Conservation (phyloP, 2,888 invertebrate species). For the Tupiocoris notatus region DNA sequence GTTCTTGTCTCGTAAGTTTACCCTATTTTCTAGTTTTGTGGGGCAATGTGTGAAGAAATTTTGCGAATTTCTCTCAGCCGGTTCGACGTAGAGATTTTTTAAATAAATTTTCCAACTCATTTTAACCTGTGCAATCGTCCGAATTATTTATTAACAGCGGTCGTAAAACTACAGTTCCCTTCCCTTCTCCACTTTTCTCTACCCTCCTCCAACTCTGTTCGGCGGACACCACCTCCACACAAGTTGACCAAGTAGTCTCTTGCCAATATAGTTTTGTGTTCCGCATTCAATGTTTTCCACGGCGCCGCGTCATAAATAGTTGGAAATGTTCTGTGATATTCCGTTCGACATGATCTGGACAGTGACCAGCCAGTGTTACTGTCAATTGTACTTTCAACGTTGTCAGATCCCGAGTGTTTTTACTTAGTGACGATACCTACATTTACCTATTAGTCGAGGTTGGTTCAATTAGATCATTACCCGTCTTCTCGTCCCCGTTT, state of each 20-base stretch:
- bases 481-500: background rate
- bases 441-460: conserved; percentile 36
- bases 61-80: background rate
- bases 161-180: too few relatives aligned
- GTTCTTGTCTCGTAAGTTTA: too few relatives aligned
- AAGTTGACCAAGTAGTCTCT: background rate
- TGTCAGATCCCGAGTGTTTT: conserved; percentile 8
- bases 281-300: background rate
- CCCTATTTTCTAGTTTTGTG: background rate
- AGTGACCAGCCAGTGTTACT: background rate
- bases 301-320: background rate
- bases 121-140: too few relatives aligned
- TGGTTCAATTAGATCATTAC: conserved; percentile 34
- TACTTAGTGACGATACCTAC: conserved; percentile 17
- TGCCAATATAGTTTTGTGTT: background rate
- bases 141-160: too few relatives aligned
- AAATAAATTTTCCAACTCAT: too few relatives aligned
- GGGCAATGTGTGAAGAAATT: too few relatives aligned
- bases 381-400: background rate
- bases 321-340: conserved; percentile 18
- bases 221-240: background rate
- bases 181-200: background rate
- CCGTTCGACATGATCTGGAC: background rate
- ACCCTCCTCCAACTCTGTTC: background rate
- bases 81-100: too few relatives aligned